Evolutionary conservation across 2,113 vertebrate species (phyloP), one percentile per base, ranked within the genome.

Genomic region (Istiophorus platypterus): DNA sequence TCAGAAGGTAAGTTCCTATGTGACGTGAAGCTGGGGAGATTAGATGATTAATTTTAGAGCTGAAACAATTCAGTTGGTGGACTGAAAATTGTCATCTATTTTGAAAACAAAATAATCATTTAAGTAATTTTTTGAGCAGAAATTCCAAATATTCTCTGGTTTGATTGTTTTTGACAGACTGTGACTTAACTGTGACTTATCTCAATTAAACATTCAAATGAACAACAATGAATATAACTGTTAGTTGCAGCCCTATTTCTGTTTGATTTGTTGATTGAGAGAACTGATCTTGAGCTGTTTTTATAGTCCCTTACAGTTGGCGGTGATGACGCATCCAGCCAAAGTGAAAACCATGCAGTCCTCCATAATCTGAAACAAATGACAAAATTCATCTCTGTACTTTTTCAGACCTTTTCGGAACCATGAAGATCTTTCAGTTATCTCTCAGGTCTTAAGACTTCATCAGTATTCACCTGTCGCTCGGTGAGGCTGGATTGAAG

Each of bases 321-420:
- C 98, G 6, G 97, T 96, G 91, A 99, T 96, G 85, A 97, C 91
- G 51, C 96, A 97, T 80, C 97, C 97, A 18, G 97, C 96, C 90
- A 99, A 87, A 73, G 96, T 97, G 93, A 99, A 99, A 89, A 99
- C 97, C 97, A 99, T 98, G 42, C 96, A 96, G 88, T 99, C 97
- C 93, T 99, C 98, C 91, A 98, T 93, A 82, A 99, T 93, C 98
- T 99, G 73, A 85, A 86, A 72, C 63, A 58, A 58, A 74, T 31
- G 73, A 11, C 5, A 22, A n/a, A 15, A 26, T 0, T 22, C 7
- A 39, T n/a, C 26, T 54, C 8, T 37, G 11, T 1, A 9, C 0
- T 27, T 61, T 39, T 13, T 49, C 62, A 47, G n/a, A 10, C 3
- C 34, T 62, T 5, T 34, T 10, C 9, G 17, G 26, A 75, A n/a